These are phyloP conservation scores for Pogonocichla stellata DNA, from an alignment of 2,113 vertebrate genomes.

Conservation along the genomic window DNA sequence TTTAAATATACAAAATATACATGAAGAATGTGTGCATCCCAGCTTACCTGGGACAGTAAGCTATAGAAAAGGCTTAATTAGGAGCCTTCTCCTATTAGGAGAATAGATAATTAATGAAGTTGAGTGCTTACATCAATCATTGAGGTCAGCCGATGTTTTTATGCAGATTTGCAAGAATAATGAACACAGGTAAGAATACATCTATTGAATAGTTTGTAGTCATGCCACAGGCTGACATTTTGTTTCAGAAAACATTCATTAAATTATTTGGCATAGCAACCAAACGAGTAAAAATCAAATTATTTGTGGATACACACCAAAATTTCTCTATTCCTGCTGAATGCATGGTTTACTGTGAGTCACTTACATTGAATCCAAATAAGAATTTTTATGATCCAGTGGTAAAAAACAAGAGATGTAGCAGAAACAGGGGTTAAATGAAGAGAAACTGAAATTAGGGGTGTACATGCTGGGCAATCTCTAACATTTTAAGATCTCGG, in stretches of 20 bases:
- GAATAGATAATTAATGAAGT: not conserved
- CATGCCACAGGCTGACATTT: slow-evolving; percentile 36
- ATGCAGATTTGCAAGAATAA: not conserved
- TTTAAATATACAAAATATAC: not conserved
- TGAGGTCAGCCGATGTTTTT: not conserved
- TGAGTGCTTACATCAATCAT: not conserved
- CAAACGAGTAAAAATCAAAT: slow-evolving; percentile 18
- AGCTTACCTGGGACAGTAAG: not conserved
- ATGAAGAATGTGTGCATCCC: not conserved
- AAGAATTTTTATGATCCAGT: not conserved
- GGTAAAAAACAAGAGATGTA: not conserved
- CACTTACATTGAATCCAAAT: not conserved
- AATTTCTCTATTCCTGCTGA: not conserved
- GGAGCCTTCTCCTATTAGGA: not conserved
- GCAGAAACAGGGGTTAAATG: not conserved
- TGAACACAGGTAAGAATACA: not conserved
- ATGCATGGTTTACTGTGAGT: not conserved
- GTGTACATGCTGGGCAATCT: not conserved
- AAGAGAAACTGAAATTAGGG: not conserved
- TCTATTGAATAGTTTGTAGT: not conserved
- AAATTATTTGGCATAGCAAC: slow-evolving; percentile 56
- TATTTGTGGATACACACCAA: not conserved
- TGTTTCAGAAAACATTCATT: slow-evolving; percentile 32
- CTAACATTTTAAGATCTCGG: not conserved
- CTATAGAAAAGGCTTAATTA: not conserved